Percentiles rank a stretch among this genome's conserved stretches.
Conservation (phyloP, 2,113 vertebrate species). For the Oryzias woworae region DNA sequence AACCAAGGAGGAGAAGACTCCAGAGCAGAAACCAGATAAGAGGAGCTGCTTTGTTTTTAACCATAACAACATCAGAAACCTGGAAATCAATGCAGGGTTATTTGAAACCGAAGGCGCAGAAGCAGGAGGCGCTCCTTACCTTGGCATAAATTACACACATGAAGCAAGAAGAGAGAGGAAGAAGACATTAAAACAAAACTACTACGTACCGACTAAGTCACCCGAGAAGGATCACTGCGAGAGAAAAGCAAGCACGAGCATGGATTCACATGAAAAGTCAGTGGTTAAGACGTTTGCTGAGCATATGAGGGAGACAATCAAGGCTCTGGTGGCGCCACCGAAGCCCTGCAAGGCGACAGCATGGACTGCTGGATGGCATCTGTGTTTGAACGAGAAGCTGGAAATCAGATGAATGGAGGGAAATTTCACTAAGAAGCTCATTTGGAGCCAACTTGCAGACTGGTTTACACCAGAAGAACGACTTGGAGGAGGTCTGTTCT, state of each 20-base stretch:
- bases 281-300: not conserved
- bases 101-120: constrained; percentile 32
- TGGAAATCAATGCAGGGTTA: constrained; percentile 32
- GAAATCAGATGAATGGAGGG: too few species aligned
- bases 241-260: constrained; percentile 49
- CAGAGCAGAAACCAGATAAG: constrained; percentile 19
- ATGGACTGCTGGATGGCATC: too few species aligned
- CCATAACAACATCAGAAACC: constrained; percentile 28
- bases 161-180: constrained; percentile 74
- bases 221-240: constrained; percentile 54
- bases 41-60: not conserved
- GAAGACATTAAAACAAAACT: constrained; percentile 66
- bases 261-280: constrained; percentile 11
- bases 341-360: too few species aligned
- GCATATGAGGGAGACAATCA: too few species aligned
- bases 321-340: too few species aligned
- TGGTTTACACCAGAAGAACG: too few species aligned
- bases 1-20: constrained; percentile 12
- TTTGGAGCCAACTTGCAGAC: too few species aligned
- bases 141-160: constrained; percentile 79
- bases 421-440: too few species aligned
- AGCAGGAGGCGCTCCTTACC: constrained; percentile 75
- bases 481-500: too few species aligned
- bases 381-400: too few species aligned
- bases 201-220: constrained; percentile 3